A percentile compares a stretch with the other conserved stretches of the same genome.
phyloP scores from a whole-genome alignment of 2,113 vertebrate species.

The Phalacrocorax aristotelis region DNA sequence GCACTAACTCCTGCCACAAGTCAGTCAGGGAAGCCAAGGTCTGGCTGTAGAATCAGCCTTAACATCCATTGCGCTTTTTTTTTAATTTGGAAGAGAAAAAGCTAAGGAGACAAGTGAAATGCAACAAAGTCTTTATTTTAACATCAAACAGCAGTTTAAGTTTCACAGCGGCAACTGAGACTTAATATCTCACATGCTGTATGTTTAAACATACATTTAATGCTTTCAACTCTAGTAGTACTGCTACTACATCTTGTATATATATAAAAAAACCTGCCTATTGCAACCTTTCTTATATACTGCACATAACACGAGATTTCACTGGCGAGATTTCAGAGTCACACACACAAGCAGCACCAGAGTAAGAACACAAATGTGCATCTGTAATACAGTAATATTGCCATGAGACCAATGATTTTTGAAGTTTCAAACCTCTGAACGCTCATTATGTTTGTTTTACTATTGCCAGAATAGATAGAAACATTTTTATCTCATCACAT shows the following conservation, averaged over 20 bases:
- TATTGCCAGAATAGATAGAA: constrained; percentile 7
- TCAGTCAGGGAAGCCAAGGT: background rate
- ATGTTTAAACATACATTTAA: background rate
- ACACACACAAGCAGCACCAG: background rate
- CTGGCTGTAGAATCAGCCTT: background rate
- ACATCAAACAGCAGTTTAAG: background rate
- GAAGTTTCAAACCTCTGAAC: constrained; percentile 6
- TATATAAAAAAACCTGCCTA: background rate
- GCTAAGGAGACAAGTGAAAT: background rate
- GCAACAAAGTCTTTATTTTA: constrained; percentile 20
- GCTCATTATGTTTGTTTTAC: constrained; percentile 14
- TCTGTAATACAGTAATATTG: background rate
- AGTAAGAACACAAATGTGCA: background rate
- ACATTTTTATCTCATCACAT: constrained; percentile 34
- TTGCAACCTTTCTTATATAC: background rate
- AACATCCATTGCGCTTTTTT: background rate
- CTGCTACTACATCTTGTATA: background rate
- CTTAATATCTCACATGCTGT: background rate
- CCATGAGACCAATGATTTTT: constrained; percentile 23
- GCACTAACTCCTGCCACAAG: background rate
- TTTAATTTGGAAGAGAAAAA: background rate
- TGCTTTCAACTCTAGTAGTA: background rate
- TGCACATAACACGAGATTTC: background rate
- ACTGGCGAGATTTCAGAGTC: background rate
- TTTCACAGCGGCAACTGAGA: background rate